phyloP scores from a whole-genome alignment of 2,797 vertebrate species.

The Ciconia nigra region DNA sequence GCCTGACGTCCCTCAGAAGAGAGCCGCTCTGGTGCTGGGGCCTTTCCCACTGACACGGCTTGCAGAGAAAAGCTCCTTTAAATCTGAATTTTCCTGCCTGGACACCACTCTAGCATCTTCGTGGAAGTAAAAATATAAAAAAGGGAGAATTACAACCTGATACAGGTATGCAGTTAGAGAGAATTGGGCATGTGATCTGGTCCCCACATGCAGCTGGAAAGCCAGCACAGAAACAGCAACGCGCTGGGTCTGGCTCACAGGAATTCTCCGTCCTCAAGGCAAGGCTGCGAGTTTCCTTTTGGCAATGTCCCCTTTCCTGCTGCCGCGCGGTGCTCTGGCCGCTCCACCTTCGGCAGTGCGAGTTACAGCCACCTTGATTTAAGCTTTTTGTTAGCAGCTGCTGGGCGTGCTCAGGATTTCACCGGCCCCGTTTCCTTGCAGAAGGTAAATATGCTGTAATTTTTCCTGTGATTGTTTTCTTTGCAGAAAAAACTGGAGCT shows the following conservation, averaged over 20 bases:
- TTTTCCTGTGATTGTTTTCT: neutral
- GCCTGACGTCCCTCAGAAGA: neutral
- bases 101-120: neutral
- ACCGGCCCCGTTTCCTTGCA: neutral
- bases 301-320: neutral
- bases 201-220: neutral
- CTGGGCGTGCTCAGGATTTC: neutral
- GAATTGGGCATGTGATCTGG: too few species aligned
- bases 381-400: too few species aligned
- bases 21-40: neutral
- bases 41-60: neutral
- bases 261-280: neutral
- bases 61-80: neutral
- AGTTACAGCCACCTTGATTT: neutral
- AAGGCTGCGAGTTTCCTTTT: neutral
- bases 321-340: accelerated
- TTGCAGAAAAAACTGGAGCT: conserved; percentile 74
- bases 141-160: neutral
- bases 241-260: accelerated
- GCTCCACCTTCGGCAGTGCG: accelerated
- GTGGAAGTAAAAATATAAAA: neutral
- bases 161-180: neutral
- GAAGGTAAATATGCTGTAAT: accelerated
- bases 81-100: neutral
- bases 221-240: neutral